Percentiles rank a stretch among this genome's conserved stretches.
These are phyloP conservation scores for Cotesia glomerata DNA, from an alignment of 1,140 invertebrate genomes.

Conservation along the genomic window DNA sequence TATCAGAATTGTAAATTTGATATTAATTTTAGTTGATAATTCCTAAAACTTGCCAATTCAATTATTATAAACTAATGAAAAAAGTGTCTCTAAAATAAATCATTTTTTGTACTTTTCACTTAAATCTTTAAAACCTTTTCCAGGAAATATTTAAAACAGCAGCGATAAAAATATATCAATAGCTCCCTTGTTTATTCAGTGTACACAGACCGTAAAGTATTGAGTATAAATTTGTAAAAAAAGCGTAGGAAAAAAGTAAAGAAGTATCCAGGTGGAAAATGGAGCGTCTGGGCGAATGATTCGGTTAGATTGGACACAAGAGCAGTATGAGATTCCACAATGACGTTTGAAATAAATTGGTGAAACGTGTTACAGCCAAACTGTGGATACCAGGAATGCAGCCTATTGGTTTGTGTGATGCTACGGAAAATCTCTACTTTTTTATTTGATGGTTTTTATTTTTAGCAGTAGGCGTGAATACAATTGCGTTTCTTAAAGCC, in stretches of 20 bases:
- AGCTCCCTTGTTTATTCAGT: background rate
- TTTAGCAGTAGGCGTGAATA: background rate
- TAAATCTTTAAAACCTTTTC: too few relatives aligned
- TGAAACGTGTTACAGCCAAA: conserved; percentile 17
- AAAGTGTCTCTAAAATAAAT: too few relatives aligned
- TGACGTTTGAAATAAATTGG: conserved; percentile 29
- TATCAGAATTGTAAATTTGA: too few relatives aligned
- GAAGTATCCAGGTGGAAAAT: conserved; percentile 17
- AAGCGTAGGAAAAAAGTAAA: background rate
- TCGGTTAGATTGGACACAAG: conserved; percentile 7
- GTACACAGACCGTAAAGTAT: background rate
- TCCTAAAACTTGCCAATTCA: too few relatives aligned
- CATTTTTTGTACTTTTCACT: too few relatives aligned
- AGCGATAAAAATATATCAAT: background rate
- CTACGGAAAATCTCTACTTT: background rate
- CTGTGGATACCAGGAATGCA: conserved; percentile 8
- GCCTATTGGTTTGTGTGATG: conserved; percentile 4
- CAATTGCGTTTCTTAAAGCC: background rate
- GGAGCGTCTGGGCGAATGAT: conserved; percentile 25
- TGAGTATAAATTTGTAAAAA: background rate
- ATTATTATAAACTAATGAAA: too few relatives aligned
- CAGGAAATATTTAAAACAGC: too few relatives aligned
- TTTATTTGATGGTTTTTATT: too few relatives aligned
- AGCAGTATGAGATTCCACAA: conserved; percentile 12
- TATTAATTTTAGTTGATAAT: too few relatives aligned